Conservation (phyloP, 2,113 vertebrate genomes). For the Galeopterus variegatus region DNA sequence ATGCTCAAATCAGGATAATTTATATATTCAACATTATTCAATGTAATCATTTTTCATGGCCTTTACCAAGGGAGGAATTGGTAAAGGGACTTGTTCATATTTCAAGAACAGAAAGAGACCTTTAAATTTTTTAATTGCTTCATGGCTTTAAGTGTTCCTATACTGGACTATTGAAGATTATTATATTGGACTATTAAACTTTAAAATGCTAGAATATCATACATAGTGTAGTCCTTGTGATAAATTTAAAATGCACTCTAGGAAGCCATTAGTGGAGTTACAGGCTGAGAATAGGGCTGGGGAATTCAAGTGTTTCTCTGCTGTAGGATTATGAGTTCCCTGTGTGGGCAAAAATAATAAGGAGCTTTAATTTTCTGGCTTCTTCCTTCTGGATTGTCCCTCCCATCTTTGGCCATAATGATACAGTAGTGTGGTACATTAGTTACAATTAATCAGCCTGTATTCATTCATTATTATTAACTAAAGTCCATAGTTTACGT, state of each 20-base stretch:
- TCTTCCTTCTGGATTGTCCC: background rate
- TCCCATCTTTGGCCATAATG: background rate
- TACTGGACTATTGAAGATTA: background rate
- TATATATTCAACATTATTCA: too few relatives aligned
- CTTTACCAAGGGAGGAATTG: too few relatives aligned
- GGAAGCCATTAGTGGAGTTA: background rate
- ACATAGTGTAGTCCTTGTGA: background rate
- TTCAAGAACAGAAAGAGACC: background rate
- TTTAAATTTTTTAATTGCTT: background rate
- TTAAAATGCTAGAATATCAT: background rate
- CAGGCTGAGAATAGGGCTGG: background rate
- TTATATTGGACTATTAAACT: too few relatives aligned
- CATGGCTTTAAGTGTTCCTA: background rate
- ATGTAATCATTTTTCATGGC: too few relatives aligned
- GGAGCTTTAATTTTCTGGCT: background rate
- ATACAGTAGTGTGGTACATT: background rate
- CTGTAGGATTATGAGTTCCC: background rate
- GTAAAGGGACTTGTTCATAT: background rate
- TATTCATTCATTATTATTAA: background rate
- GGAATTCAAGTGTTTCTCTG: background rate
- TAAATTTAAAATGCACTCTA: background rate
- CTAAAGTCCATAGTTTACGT: background rate
- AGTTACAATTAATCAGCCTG: background rate
- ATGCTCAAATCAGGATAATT: too few relatives aligned
- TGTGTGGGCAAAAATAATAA: background rate